A percentile compares a stretch with the other conserved stretches of the same genome.
Conservation (phyloP, 1,140 invertebrate genomes). For the Heterodera schachtii region DNA sequence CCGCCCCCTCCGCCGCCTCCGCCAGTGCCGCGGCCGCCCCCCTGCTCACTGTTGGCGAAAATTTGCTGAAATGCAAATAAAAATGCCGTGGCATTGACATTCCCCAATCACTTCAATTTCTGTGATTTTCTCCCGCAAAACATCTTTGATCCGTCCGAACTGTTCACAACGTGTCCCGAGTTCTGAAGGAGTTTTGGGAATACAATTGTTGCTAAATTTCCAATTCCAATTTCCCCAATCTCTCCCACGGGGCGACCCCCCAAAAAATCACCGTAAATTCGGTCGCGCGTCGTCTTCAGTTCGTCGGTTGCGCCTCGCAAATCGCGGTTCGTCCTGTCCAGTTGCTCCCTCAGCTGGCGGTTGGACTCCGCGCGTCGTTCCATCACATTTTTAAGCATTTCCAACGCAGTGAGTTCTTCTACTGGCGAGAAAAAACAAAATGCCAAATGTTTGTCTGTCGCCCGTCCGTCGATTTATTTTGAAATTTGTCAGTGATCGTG, state of each 20-base stretch:
- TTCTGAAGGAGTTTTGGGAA: conserved; percentile 17
- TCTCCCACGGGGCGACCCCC: too few species aligned
- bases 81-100: too few species aligned
- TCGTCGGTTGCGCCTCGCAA: conserved; percentile 4
- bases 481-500: too few species aligned
- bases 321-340: conserved; percentile 18
- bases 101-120: conserved; percentile 14
- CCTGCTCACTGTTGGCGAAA: not conserved
- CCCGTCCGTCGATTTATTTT: too few species aligned
- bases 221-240: not conserved
- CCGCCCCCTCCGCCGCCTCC: not conserved
- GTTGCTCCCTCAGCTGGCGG: conserved; percentile 17
- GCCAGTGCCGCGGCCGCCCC: not conserved
- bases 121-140: conserved; percentile 21
- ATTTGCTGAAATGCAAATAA: not conserved
- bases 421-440: not conserved
- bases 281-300: conserved; percentile 17
- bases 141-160: conserved; percentile 25
- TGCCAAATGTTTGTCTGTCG: not conserved
- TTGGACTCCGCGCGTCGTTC: conserved; percentile 17
- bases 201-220: too few species aligned
- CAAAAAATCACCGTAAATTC: conserved; percentile 17
- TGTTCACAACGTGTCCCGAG: conserved; percentile 17
- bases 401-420: conserved; percentile 24
- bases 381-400: conserved; percentile 23